Percentiles rank a stretch among this genome's conserved stretches.
Evolutionary conservation across 1,140 invertebrate species (phyloP).

Genomic region (Tetragonula clypearis): DNA sequence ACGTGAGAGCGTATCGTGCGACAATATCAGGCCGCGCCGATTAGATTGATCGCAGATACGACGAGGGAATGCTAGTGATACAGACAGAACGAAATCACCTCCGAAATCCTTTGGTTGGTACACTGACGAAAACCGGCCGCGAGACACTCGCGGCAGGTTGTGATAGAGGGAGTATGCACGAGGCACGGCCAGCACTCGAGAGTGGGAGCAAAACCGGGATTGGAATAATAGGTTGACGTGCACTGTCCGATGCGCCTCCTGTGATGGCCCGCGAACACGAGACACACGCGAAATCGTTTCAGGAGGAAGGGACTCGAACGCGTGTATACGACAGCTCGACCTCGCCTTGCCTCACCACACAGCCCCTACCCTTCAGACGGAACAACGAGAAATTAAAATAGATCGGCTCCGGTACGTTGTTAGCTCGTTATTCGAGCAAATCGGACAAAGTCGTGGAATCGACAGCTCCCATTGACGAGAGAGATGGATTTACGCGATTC

Average conservation of each 20-base stretch:
- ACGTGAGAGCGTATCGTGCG: slow-evolving; percentile 2
- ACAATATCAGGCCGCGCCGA: not conserved
- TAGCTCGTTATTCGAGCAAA: slow-evolving; percentile 21
- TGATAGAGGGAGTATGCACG: slow-evolving; percentile 45
- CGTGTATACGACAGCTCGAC: slow-evolving; percentile 52
- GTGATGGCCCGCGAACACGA: slow-evolving; percentile 49
- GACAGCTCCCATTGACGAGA: slow-evolving; percentile 31
- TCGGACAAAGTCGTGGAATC: slow-evolving; percentile 32
- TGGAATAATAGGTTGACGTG: slow-evolving; percentile 47
- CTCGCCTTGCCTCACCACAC: slow-evolving; percentile 52
- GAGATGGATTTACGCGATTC: slow-evolving; percentile 21
- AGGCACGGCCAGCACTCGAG: slow-evolving; percentile 38
- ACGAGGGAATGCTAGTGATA: not conserved
- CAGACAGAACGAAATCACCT: not conserved
- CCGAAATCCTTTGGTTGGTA: slow-evolving; percentile 33
- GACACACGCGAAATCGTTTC: slow-evolving; percentile 56
- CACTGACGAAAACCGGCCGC: slow-evolving; percentile 42
- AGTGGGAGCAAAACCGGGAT: slow-evolving; percentile 44
- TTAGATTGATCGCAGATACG: not conserved
- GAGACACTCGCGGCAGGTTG: slow-evolving; percentile 42
- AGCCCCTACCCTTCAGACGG: slow-evolving; percentile 38
- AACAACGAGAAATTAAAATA: slow-evolving; percentile 66
- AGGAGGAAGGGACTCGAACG: slow-evolving; percentile 40
- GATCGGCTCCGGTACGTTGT: slow-evolving; percentile 48
- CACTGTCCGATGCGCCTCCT: slow-evolving; percentile 46